A percentile compares a stretch with the other conserved stretches of the same genome.
phyloP scores from a whole-genome alignment of 2,113 vertebrate genomes.

The Eublepharis macularius region DNA sequence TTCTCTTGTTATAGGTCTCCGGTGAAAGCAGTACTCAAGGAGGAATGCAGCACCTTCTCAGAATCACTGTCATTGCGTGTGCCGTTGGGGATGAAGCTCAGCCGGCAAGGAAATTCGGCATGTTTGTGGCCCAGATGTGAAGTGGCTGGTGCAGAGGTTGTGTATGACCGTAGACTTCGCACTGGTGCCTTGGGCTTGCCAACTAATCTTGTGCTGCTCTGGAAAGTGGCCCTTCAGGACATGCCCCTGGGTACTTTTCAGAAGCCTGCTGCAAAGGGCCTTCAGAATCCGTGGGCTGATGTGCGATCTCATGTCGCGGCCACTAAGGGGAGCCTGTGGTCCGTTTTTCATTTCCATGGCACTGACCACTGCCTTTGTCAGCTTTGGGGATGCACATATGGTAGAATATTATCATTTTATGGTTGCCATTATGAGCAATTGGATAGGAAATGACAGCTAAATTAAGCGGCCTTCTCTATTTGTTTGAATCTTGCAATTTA shows the following conservation, averaged over 20 bases:
- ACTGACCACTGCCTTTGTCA: conserved; percentile 70
- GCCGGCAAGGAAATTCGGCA: neutral
- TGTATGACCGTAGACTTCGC: neutral
- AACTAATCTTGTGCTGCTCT: neutral
- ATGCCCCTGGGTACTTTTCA: too few relatives aligned
- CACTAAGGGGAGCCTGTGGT: conserved; percentile 73
- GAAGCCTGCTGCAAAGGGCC: neutral
- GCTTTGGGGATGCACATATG: conserved; percentile 76
- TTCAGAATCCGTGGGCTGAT: neutral
- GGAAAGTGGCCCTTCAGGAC: neutral
- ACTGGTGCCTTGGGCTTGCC: too few relatives aligned
- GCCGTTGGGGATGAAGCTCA: too few relatives aligned
- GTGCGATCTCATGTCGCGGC: neutral
- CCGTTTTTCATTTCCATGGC: conserved; percentile 30
- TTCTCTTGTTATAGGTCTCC: too few relatives aligned
- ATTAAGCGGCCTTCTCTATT: conserved; percentile 78
- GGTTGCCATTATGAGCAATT: conserved; percentile 83
- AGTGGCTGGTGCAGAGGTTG: neutral
- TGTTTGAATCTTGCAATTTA: conserved; percentile 79
- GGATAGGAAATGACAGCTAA: conserved; percentile 79
- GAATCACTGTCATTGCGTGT: neutral
- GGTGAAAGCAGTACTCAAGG: neutral
- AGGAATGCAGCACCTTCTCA: neutral
- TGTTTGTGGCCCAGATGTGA: neutral
- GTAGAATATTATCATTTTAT: conserved; percentile 80